Evolutionary conservation across 2,888 invertebrate genomes (phyloP), one percentile per base, ranked within the genome.

Genomic region (Drosophila meridiana): DNA sequence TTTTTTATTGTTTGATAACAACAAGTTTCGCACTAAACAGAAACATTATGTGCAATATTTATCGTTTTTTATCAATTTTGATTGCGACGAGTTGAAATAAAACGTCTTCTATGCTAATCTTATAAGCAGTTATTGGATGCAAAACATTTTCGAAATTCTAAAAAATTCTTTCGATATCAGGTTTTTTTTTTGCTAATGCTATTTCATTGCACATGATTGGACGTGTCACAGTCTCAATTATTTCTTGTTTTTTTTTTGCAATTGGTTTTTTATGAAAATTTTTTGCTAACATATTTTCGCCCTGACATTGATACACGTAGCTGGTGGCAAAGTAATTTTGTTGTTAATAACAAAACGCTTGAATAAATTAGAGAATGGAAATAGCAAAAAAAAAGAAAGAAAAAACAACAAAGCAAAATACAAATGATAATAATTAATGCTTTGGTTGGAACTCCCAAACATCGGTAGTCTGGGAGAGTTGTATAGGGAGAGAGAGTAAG

Each of bases 361-460:
- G 75, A 62, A 78, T 79, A 79, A 74, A 66, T 77, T 63, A 53
- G 26, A 28, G 30, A 72, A 38, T 57, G 13, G 20, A 48, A 59
- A 58, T n/a, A 30, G 8, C 3, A 32, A 26, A 32, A 40, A 64
- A 26, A 26, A 45, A 45, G 11, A 11, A 42, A n/a, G 30, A 20
- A 20, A 34, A 26, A 43, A 30, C n/a, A 67, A 55, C 13, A 34
- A 20, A 36, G 20, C 9, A 34, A 40, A 53, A 14, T 13, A n/a
- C 13, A 56, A 34, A 48, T 42, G 45, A 59, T 28, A n/a, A 57
- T 47, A 47, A 40, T 26, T 3, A 3, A 36, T 60, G 57, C 30
- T 57, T 13, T n/a, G 9, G 6, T 50, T 13, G 32, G 50, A 55
- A 26, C 52, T 6, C 43, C 43, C 52, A 69, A 76, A 57, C 63